A percentile compares a stretch with the other conserved stretches of the same genome.
Conservation (phyloP, 2,797 vertebrate genomes). For the Vipera ursinii region DNA sequence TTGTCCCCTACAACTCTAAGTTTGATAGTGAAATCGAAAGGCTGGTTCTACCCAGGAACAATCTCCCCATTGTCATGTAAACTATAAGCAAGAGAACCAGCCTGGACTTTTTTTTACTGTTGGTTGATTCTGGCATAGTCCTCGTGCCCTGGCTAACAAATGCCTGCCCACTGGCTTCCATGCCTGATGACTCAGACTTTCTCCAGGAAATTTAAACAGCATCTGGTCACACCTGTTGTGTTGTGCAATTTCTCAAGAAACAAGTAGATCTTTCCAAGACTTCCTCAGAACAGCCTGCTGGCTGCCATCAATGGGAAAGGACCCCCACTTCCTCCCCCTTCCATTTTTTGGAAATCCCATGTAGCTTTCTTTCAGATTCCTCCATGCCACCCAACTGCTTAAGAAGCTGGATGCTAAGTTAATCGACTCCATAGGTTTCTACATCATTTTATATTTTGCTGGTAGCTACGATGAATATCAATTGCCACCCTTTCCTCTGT, state of each 20-base stretch:
- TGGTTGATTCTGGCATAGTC: not conserved
- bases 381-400: not conserved
- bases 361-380: not conserved
- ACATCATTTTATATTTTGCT: not conserved
- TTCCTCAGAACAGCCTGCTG: not conserved
- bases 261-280: not conserved
- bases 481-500: not conserved
- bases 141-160: not conserved
- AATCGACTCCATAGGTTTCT: not conserved
- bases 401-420: not conserved
- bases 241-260: not conserved
- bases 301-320: not conserved
- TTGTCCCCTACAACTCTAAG: not conserved
- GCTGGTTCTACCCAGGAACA: not conserved
- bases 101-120: not conserved
- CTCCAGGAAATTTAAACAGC: not conserved
- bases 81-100: not conserved
- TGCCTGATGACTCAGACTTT: not conserved
- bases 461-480: not conserved
- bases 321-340: not conserved
- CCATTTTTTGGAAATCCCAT: not conserved
- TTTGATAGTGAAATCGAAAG: not conserved
- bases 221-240: not conserved
- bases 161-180: not conserved
- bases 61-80: not conserved